Conservation (phyloP, 2,113 vertebrate genomes). For the Mastomys natalensis region DNA sequence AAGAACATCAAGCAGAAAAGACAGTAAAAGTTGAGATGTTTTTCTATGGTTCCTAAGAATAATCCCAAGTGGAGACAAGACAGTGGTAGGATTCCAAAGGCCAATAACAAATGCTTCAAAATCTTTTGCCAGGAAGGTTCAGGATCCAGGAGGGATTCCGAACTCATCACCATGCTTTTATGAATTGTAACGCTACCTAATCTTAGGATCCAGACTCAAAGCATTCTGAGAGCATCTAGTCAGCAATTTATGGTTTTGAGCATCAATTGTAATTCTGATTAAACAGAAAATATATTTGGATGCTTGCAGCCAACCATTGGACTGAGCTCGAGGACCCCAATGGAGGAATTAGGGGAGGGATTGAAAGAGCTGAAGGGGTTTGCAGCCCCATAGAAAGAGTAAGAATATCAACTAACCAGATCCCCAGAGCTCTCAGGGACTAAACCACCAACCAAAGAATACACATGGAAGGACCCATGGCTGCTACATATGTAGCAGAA, state of each 20-base stretch:
- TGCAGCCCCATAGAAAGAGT: too few relatives aligned
- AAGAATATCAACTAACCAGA: too few relatives aligned
- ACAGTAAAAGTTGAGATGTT: fast-evolving
- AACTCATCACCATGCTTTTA: not conserved
- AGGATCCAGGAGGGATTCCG: not conserved
- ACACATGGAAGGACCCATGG: too few relatives aligned
- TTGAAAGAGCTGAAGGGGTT: too few relatives aligned
- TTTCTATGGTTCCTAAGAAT: not conserved
- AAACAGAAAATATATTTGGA: not conserved
- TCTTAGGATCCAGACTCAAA: not conserved
- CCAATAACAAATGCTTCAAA: not conserved
- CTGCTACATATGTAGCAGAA: too few relatives aligned
- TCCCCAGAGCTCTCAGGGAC: too few relatives aligned
- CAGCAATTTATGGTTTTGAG: not conserved
- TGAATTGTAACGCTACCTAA: not conserved
- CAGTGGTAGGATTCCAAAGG: not conserved
- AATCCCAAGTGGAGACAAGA: not conserved
- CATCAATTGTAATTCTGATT: conserved; percentile 35
- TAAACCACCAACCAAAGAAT: too few relatives aligned
- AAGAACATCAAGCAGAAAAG: not conserved
- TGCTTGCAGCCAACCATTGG: too few relatives aligned
- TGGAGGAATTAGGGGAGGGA: too few relatives aligned
- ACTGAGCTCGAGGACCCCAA: too few relatives aligned
- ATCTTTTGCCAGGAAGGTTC: not conserved
- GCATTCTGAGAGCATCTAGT: not conserved